Percentiles rank a stretch among this genome's conserved stretches.
These are phyloP conservation scores for Ariopsis seemanni DNA, from an alignment of 2,113 vertebrate genomes.

Conservation along the genomic window DNA sequence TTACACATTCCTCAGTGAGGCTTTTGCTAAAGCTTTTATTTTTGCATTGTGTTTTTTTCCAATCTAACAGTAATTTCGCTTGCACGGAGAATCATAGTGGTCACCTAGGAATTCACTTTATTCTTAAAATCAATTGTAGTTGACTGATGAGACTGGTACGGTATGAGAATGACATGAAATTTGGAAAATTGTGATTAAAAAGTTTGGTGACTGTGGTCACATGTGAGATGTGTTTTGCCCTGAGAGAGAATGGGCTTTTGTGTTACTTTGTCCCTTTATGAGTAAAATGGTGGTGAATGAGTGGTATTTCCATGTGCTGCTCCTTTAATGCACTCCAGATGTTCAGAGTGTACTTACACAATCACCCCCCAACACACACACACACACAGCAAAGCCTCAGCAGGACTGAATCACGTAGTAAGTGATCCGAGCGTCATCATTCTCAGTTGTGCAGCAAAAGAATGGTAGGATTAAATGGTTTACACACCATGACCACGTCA, in stretches of 20 bases:
- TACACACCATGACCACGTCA: not conserved
- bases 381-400: conserved; percentile 59
- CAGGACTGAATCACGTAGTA: conserved; percentile 9
- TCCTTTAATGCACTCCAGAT: conserved; percentile 77
- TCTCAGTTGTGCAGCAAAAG: conserved; percentile 12
- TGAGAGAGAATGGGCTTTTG: not conserved
- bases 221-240: too few relatives aligned
- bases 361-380: conserved; percentile 50
- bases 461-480: not conserved
- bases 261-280: conserved; percentile 19
- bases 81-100: not conserved
- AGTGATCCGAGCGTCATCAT: not conserved
- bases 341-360: conserved; percentile 74
- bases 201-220: not conserved
- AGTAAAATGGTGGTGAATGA: conserved; percentile 34
- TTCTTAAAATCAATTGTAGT: not conserved
- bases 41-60: conserved; percentile 51
- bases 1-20: conserved; percentile 23
- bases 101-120: not conserved
- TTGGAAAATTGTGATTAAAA: not conserved
- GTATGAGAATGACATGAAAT: not conserved
- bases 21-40: conserved; percentile 17
- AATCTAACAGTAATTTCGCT: not conserved
- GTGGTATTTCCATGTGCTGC: conserved; percentile 34
- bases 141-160: not conserved